These are phyloP conservation scores for Neodiprion fabricii DNA, from an alignment of 1,140 invertebrate species.

Conservation along the genomic window DNA sequence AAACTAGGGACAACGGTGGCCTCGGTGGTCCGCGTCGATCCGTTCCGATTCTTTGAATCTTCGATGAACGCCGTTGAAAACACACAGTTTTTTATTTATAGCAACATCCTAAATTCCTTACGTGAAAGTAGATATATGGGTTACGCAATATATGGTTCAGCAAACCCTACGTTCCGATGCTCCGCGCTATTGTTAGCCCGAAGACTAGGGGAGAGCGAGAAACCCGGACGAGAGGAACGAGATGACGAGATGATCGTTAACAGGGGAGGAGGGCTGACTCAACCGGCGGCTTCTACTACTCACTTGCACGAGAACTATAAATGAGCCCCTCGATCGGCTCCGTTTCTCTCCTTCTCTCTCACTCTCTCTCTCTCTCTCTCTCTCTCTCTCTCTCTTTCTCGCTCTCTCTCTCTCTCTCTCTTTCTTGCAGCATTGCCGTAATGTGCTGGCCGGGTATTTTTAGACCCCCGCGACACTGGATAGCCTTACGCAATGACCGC, in stretches of 20 bases:
- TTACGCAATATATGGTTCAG: constrained; percentile 54
- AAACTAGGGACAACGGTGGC: too few species aligned
- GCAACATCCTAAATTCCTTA: constrained; percentile 16
- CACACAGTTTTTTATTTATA: constrained; percentile 21
- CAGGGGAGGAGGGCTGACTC: background rate
- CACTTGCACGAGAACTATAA: background rate
- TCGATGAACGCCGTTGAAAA: background rate
- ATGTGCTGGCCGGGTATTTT: background rate
- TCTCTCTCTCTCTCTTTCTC: too few species aligned
- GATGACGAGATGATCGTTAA: constrained; percentile 17
- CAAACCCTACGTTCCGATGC: constrained; percentile 48
- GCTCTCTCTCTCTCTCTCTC: too few species aligned
- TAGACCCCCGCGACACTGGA: background rate
- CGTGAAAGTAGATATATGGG: constrained; percentile 7
- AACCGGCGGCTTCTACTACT: background rate
- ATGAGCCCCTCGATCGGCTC: background rate
- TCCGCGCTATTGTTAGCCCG: constrained; percentile 57
- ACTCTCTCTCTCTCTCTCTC: background rate
- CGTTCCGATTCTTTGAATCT: too few species aligned
- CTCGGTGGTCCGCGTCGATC: too few species aligned
- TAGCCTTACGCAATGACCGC: background rate
- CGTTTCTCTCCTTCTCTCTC: background rate
- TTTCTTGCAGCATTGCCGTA: too few species aligned
- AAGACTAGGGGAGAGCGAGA: too few species aligned
- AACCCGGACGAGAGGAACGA: constrained; percentile 13